Evolutionary conservation across 2,797 vertebrate genomes (phyloP).

Genomic region (Cheirogaleus major): DNA sequence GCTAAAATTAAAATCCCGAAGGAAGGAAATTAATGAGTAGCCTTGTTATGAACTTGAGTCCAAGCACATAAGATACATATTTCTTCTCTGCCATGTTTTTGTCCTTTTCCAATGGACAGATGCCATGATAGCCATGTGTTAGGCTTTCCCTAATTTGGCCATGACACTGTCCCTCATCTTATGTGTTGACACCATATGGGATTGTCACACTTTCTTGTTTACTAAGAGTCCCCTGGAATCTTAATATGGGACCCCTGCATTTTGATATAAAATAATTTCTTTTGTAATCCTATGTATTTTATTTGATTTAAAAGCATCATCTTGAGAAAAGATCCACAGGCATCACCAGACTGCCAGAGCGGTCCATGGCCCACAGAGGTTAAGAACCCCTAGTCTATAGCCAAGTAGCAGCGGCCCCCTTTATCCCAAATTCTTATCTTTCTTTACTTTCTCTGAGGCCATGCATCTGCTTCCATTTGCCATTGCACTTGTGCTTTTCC

Average conservation of each 20-base stretch:
- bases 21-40: background rate
- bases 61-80: background rate
- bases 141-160: background rate
- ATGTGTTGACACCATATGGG: background rate
- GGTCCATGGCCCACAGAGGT: background rate
- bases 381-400: background rate
- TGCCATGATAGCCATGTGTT: background rate
- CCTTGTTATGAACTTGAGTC: background rate
- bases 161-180: background rate
- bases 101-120: background rate
- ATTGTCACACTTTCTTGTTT: background rate
- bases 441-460: background rate
- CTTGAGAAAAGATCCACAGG: background rate
- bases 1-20: constrained; percentile 33
- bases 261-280: background rate
- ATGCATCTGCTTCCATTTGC: background rate
- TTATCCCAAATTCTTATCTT: background rate
- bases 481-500: background rate
- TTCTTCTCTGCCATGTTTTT: background rate
- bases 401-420: background rate
- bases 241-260: background rate
- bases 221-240: background rate
- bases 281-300: background rate
- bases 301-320: background rate
- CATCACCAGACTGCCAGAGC: background rate